Evolutionary conservation across 2,113 vertebrate species (phyloP), one percentile per base, ranked within the genome.

Genomic region (Leucosticte australis): DNA sequence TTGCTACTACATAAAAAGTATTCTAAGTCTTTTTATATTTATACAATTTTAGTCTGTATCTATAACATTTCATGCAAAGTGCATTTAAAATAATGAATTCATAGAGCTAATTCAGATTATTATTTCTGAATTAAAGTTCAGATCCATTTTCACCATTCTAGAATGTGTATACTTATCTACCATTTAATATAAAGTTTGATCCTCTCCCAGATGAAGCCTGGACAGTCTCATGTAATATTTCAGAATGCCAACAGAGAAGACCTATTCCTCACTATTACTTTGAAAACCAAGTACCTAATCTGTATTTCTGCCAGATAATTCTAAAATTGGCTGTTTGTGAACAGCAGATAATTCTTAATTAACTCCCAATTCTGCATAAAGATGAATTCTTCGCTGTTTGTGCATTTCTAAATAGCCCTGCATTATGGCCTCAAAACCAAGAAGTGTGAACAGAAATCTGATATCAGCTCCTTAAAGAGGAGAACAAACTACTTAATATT

Each of bases 401-500:
- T 3, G 9, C 44, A 65, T 91, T 94, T 88, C 74, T 91, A 79
- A 93, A 64, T 39, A 85, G 28, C 52, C 50, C 49, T 92, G 74
- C 33, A 30, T 88, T 65, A 74, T 1, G 2, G 37, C 30, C 55
- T 89, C 56, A 60, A 68, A 82, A 79, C 2, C 23, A 76, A 67
- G 31, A 68, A 55, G 14, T 44, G 41, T 78, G 71, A 91, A 82
- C 24, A 79, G 71, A 82, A 94, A 64, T 49, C 64, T 83, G 50
- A 6, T 90, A 68, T 14, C 44, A 59, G 56, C 35, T 74, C 28
- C 63, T 88, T 41, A 39, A 80, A 83, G 47, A 75, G 28, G 57
- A 67, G 82, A 93, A 91, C 41, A 57, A 89, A 16, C 30, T 83
- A 39, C 19, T 95, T 90, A 83, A 84, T 70, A 95, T 90, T 93